Base-by-base conservation (phyloP, 2,797 vertebrate species). In the Zonotrichia albicollis region DNA sequence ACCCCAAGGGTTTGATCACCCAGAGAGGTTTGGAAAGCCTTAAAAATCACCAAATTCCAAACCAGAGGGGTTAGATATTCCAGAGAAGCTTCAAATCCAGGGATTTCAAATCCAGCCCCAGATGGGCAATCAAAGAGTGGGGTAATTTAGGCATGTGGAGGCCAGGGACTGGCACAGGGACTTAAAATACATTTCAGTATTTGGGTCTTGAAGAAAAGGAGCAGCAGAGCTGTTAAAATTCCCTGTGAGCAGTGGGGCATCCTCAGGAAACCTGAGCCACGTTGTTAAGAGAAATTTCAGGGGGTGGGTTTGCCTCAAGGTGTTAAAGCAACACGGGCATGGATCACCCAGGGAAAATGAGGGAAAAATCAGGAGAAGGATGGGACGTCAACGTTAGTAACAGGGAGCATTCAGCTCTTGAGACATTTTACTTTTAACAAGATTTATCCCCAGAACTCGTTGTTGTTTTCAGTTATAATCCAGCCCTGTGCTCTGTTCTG, bases 121-220 rank as follows among this genome's bases (percentile, higher is more conserved):
- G 6, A 11, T 0, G 5, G n/a, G 42, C 38, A 62, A 1, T 22
- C 13, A 11, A 5, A 36, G 57, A 7, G 0, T 32, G 43, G 5
- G 36, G 26, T 4, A 36, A 25, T n/a, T 84, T 6, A 17, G 29
- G n/a, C 22, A 21, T 3, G 1, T 3, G 19, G 19, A 72, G 19
- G 65, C 34, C 23, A 9, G 17, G 48, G 43, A 16, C 3, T 14
- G 71, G 13, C 54, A 48, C 5, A 7, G 3, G 17, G 14, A 15
- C 38, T 77, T 85, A 7, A 29, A 64, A 64, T 5, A 8, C 21
- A 5, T 71, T 83, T 72, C 46, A 26, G 1, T 16, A 9, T 48
- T 66, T 45, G 61, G 74, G 10, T 36, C 45, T 9, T 17, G 40
- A 34, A 21, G 60, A 46, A 50, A 34, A 11, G 34, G 58, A 80